A percentile compares a stretch with the other conserved stretches of the same genome.
phyloP scores from a whole-genome alignment of 2,888 invertebrate genomes.

The Phania funesta region DNA sequence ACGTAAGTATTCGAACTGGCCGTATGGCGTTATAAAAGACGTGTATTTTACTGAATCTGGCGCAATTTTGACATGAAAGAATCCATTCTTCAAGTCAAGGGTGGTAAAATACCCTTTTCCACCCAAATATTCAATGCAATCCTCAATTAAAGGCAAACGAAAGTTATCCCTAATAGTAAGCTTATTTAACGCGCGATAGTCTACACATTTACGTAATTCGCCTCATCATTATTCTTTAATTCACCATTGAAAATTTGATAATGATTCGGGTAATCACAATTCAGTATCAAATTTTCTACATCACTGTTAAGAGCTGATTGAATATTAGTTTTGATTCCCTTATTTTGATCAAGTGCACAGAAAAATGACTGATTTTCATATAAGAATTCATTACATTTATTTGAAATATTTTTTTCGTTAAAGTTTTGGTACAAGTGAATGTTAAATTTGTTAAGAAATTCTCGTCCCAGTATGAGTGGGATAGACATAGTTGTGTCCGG shows the following conservation, averaged over 20 bases:
- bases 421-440: conserved; percentile 22
- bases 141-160: neutral
- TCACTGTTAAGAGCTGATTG: conserved; percentile 22
- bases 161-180: conserved; percentile 10
- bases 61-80: conserved; percentile 35
- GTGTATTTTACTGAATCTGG: conserved; percentile 14
- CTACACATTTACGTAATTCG: conserved; percentile 47
- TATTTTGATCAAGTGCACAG: conserved; percentile 7
- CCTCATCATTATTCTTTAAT: neutral
- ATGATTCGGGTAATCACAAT: neutral
- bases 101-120: conserved; percentile 19
- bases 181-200: conserved; percentile 34
- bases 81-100: conserved; percentile 25
- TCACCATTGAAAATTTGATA: neutral
- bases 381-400: conserved; percentile 18
- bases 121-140: conserved; percentile 4
- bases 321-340: neutral
- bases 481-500: conserved; percentile 38
- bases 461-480: conserved; percentile 40
- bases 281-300: conserved; percentile 5
- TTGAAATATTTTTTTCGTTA: neutral
- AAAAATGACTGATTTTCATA: neutral
- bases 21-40: conserved; percentile 9
- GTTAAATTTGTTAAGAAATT: conserved; percentile 47
- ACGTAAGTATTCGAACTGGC: conserved; percentile 11